Base-by-base conservation (phyloP, 2,113 vertebrate genomes). In the Riparia riparia region DNA sequence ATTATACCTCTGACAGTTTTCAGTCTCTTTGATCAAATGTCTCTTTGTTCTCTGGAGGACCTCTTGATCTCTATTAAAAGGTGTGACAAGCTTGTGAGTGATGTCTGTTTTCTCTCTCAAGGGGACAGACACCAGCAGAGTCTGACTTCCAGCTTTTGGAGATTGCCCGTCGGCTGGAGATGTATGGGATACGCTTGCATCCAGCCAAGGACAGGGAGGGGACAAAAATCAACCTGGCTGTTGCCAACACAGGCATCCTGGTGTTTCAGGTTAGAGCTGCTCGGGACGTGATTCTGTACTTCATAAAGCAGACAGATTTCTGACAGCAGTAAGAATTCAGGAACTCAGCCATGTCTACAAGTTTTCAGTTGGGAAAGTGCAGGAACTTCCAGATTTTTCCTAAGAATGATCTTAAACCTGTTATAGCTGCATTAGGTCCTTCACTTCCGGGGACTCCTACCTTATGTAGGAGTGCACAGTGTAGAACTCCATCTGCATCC, bases 191-290 rank as follows among this genome's bases (percentile, higher is more conserved):
- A 88, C 98, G 99, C 39, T 98, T 99, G 66, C 99, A 99, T 96
- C 98, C 99, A 2, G 99, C 99, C 76, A 99, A 99, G 97, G 99
- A 99, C 97, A 98, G 99, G 14, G 99, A 99, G 96, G 99, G 99
- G 78, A 99, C 99, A 9, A 99, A 98, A 97, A 98, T 99, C 90
- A 99, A 99, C 96, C 96, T 99, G 95, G 98, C 99, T 41, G 99
- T 99, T 77, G 99, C 99, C 17, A 99, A 99, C 97, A 99, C 99
- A 1, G 99, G 99, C 47, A 99, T 99, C 96, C 98, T 99, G 74
- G 99, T 99, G 95, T 98, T 99, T 98, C 99, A 99, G 99, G 99
- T 99, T 89, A 97, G 97, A 95, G 54, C 37, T 70, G n/a, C 11
- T 95, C 6, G 14, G 41, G 22, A 53, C 2, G 0, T 56, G 31